These are phyloP conservation scores for Xenotilapia flavipinnis DNA, from an alignment of 2,113 vertebrate genomes.

Conservation along the genomic window DNA sequence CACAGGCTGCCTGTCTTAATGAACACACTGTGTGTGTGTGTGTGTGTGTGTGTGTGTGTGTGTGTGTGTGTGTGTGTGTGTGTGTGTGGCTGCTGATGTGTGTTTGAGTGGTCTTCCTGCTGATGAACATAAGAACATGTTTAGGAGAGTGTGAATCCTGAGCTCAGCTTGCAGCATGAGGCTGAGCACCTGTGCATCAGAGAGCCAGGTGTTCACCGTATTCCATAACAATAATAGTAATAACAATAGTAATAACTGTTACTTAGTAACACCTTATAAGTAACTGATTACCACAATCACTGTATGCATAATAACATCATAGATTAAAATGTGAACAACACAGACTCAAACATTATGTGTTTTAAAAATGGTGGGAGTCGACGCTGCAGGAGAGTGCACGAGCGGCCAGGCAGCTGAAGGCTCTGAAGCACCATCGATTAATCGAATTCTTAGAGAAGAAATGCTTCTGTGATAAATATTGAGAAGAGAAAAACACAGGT, in stretches of 20 bases:
- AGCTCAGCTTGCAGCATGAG: not conserved
- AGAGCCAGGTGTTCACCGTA: not conserved
- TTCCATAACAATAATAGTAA: not conserved
- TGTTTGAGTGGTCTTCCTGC: not conserved
- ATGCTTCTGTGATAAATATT: not conserved
- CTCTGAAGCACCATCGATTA: not conserved
- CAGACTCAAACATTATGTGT: not conserved
- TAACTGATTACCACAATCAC: not conserved
- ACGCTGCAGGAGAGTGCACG: not conserved
- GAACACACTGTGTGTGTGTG: no score
- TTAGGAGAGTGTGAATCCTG: not conserved
- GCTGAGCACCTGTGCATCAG: not conserved
- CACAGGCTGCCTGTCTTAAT: no score
- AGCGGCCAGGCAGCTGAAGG: not conserved
- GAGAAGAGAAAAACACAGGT: not conserved
- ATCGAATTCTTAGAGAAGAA: not conserved
- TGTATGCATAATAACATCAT: not conserved
- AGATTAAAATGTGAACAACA: not conserved
- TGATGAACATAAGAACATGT: not conserved
- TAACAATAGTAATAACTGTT: not conserved
- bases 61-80: not conserved
- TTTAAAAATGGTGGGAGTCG: not conserved
- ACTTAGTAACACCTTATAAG: not conserved
- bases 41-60: not conserved
- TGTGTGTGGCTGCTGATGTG: not conserved